phyloP scores from a whole-genome alignment of 2,113 vertebrate genomes.

The Phalacrocorax brasilianus region DNA sequence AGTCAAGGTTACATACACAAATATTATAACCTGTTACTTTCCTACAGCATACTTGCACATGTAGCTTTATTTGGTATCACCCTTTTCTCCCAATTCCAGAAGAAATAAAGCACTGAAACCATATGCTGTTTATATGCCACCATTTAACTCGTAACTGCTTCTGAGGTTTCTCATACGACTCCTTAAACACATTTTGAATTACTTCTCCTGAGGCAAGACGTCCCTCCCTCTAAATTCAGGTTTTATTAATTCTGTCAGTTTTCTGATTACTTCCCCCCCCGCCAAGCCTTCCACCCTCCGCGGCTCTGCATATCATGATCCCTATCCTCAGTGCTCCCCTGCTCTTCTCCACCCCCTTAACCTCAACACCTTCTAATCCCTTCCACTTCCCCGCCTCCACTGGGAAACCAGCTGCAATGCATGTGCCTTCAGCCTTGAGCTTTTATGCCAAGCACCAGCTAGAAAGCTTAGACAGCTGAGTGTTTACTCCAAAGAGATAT shows the following conservation, averaged over 20 bases:
- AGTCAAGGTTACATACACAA: neutral
- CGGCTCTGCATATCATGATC: accelerated
- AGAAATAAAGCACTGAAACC: neutral
- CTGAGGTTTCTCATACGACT: neutral
- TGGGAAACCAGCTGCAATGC: neutral
- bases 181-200: neutral
- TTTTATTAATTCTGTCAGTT: neutral
- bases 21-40: neutral
- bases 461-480: neutral
- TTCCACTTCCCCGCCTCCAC: neutral
- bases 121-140: neutral
- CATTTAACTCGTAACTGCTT: neutral
- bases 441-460: neutral
- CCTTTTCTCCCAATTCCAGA: neutral
- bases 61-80: neutral
- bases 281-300: neutral
- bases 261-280: neutral
- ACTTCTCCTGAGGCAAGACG: neutral
- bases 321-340: neutral
- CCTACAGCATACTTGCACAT: neutral
- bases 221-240: neutral
- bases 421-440: neutral
- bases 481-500: neutral
- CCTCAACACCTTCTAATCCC: neutral
- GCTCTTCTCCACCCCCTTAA: neutral